Conservation (phyloP, 2,797 vertebrate species). For the Ctenochaetus hawaiiensis region DNA sequence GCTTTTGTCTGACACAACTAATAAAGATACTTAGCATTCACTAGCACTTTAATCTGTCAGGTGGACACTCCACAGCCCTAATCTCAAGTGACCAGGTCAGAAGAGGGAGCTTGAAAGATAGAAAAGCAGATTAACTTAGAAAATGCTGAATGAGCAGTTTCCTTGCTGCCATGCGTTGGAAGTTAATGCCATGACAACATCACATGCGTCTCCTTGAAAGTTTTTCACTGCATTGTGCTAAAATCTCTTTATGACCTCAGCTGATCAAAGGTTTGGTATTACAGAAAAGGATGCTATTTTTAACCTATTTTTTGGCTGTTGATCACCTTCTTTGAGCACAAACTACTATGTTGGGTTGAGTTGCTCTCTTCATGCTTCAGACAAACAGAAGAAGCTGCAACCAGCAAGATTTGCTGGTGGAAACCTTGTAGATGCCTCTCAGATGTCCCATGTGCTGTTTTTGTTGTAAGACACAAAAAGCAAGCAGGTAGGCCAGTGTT, state of each 20-base stretch:
- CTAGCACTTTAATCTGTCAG: constrained; percentile 81
- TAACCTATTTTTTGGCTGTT: not conserved
- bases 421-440: constrained; percentile 84
- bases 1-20: constrained; percentile 33
- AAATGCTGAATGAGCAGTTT: constrained; percentile 80
- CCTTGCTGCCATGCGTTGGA: constrained; percentile 55
- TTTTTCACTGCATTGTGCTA: constrained; percentile 36
- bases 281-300: constrained; percentile 7
- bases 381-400: constrained; percentile 52
- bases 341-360: not conserved
- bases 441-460: constrained; percentile 84
- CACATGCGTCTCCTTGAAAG: constrained; percentile 46
- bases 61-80: constrained; percentile 76
- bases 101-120: constrained; percentile 77
- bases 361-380: constrained; percentile 50
- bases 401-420: constrained; percentile 51
- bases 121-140: constrained; percentile 87
- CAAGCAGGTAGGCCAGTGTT: constrained; percentile 84
- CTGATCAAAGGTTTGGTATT: constrained; percentile 9
- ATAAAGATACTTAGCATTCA: constrained; percentile 62
- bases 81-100: constrained; percentile 88
- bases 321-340: constrained; percentile 7
- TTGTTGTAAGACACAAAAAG: constrained; percentile 79
- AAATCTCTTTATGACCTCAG: constrained; percentile 65
- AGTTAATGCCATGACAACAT: constrained; percentile 63